Evolutionary conservation across 2,797 vertebrate species (phyloP).

Genomic region (Lutjanus campechanus): DNA sequence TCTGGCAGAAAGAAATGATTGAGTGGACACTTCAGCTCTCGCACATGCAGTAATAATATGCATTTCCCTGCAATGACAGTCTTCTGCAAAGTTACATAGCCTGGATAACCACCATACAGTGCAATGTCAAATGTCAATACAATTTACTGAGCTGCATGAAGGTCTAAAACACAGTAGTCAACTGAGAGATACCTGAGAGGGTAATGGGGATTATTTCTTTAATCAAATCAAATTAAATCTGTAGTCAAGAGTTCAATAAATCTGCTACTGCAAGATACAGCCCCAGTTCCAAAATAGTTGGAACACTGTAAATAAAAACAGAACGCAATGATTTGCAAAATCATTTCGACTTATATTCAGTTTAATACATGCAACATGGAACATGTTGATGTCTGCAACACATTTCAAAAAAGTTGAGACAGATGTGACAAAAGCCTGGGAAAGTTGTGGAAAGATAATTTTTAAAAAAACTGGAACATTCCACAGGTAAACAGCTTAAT

Average conservation of each 20-base stretch:
- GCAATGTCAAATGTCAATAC: background rate
- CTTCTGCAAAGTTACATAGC: background rate
- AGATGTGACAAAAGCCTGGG: too few species aligned
- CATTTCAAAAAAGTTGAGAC: too few species aligned
- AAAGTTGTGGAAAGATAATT: too few species aligned
- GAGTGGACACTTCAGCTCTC: slow-evolving; percentile 16
- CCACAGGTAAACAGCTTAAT: too few species aligned
- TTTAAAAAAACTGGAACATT: too few species aligned
- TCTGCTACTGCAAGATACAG: background rate
- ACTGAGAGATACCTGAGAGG: background rate
- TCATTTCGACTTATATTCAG: too few species aligned
- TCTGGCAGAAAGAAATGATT: slow-evolving; percentile 59
- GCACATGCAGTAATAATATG: slow-evolving; percentile 21
- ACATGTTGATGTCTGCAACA: too few species aligned
- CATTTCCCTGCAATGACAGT: slow-evolving; percentile 15
- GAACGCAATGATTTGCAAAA: too few species aligned
- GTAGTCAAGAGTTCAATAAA: slow-evolving; percentile 15
- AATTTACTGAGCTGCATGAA: background rate
- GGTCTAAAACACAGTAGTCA: background rate
- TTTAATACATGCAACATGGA: too few species aligned
- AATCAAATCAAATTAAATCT: slow-evolving; percentile 5
- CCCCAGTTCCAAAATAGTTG: too few species aligned
- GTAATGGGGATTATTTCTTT: slow-evolving; percentile 18
- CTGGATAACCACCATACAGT: background rate
- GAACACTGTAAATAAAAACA: too few species aligned